These are phyloP conservation scores for Hirtodrosophila cameraria DNA, from an alignment of 2,888 invertebrate genomes.

Conservation along the genomic window DNA sequence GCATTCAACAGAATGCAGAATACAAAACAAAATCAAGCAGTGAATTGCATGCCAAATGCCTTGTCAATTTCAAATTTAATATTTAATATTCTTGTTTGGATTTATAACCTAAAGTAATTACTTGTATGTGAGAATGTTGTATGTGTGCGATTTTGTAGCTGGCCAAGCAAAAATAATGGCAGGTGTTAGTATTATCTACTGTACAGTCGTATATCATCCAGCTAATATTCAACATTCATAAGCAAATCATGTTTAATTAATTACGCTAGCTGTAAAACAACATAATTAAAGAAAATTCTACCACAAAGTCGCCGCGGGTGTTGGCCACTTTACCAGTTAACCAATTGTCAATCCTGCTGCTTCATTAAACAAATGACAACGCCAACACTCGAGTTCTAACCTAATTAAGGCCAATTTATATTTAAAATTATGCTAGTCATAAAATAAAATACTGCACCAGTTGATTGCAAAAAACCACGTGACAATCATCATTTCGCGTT, in stretches of 20 bases:
- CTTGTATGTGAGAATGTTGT: constrained; percentile 6
- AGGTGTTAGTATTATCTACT: constrained; percentile 36
- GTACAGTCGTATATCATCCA: constrained; percentile 31
- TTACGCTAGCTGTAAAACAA: constrained; percentile 69
- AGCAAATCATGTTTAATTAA: constrained; percentile 74
- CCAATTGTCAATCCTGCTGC: constrained; percentile 28
- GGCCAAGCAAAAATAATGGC: neutral
- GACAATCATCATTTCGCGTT: constrained; percentile 24
- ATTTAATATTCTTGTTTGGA: constrained; percentile 50
- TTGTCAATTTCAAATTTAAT: constrained; percentile 31
- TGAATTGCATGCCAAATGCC: constrained; percentile 49
- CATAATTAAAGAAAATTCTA: constrained; percentile 67
- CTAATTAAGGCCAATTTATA: constrained; percentile 67
- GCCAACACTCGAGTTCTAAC: constrained; percentile 34
- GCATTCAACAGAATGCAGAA: constrained; percentile 28
- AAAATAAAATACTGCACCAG: constrained; percentile 52
- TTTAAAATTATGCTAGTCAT: constrained; percentile 51
- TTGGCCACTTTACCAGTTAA: constrained; percentile 29
- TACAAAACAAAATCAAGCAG: constrained; percentile 39
- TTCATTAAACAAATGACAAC: constrained; percentile 70
- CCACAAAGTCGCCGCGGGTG: constrained; percentile 31
- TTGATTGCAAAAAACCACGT: constrained; percentile 34
- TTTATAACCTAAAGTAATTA: constrained; percentile 5
- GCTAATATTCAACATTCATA: constrained; percentile 43
- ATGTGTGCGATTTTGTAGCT: neutral